Evolutionary conservation across 2,797 vertebrate species (phyloP).

Genomic region (Argya squamiceps): DNA sequence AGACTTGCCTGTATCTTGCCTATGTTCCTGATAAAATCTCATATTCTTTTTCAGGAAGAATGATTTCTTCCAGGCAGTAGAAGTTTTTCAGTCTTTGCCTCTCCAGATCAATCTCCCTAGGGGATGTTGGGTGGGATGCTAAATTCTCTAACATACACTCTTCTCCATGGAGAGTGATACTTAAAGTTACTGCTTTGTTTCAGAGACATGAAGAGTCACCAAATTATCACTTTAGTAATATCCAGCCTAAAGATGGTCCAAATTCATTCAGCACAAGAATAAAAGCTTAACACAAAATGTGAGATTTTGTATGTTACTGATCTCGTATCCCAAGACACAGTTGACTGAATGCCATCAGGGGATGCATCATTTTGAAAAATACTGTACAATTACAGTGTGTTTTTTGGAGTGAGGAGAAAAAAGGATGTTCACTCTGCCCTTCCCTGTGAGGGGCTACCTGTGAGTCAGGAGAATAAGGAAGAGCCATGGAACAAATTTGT

Average conservation of each 20-base stretch:
- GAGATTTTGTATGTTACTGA: no score
- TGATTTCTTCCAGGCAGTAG: not conserved
- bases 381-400: not conserved
- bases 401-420: not conserved
- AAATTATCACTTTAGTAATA: no score
- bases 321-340: no score
- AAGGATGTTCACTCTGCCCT: not conserved
- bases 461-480: not conserved
- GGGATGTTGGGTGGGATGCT: not conserved
- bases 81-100: not conserved
- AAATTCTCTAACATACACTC: not conserved
- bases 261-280: no score
- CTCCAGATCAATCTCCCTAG: not conserved
- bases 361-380: no score
- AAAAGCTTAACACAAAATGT: no score
- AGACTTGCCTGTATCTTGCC: not conserved
- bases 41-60: not conserved
- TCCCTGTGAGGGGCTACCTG: not conserved
- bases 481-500: not conserved
- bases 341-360: no score
- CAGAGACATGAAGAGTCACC: not conserved
- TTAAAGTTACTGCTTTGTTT: not conserved
- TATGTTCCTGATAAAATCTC: not conserved
- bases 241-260: no score
- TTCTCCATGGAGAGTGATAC: not conserved